phyloP scores from a whole-genome alignment of 2,113 vertebrate genomes.

The Ceyx cyanopectus region DNA sequence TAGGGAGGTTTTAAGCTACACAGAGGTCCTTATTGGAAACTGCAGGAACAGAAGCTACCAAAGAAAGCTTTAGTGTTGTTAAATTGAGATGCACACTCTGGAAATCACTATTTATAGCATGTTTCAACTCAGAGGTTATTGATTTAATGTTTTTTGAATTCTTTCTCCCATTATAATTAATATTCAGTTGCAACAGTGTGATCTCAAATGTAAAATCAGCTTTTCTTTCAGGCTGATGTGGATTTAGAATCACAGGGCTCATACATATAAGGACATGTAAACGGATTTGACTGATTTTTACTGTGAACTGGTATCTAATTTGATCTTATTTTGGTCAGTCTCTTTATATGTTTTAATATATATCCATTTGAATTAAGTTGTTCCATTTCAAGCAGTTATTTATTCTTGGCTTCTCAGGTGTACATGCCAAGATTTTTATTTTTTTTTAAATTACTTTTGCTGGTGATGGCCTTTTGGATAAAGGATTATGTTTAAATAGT shows the following conservation, averaged over 20 bases:
- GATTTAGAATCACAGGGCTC: background rate
- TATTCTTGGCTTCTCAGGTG: background rate
- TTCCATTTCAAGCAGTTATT: constrained; percentile 10
- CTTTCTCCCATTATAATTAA: background rate
- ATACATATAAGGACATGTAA: background rate
- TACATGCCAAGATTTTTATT: background rate
- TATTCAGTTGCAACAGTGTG: background rate
- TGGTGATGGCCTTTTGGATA: background rate
- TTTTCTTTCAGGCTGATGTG: background rate
- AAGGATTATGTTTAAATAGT: background rate
- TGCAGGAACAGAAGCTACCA: background rate
- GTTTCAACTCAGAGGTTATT: background rate
- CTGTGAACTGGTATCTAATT: background rate
- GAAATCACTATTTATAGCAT: too few relatives aligned
- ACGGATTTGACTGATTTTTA: background rate
- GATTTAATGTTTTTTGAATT: background rate
- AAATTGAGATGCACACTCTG: background rate
- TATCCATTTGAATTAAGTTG: background rate
- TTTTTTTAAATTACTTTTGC: background rate
- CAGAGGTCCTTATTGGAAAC: background rate
- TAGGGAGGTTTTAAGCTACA: background rate
- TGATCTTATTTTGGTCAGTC: too few relatives aligned
- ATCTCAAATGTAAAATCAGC: background rate
- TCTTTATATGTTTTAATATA: background rate
- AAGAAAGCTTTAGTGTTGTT: background rate